Conservation (phyloP, 1,140 invertebrate genomes). For the Argopecten irradians region DNA sequence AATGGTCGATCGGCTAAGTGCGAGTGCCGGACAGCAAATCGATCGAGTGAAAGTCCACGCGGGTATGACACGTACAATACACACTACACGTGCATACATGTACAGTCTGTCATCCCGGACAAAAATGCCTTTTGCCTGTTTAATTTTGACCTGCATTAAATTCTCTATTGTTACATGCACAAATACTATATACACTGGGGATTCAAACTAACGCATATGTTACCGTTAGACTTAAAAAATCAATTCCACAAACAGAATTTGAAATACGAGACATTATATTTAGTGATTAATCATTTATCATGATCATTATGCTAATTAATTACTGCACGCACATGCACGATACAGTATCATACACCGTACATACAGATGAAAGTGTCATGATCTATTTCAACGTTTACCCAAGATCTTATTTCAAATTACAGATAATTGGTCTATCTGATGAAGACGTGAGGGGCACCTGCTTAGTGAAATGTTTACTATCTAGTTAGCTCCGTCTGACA, state of each 20-base stretch:
- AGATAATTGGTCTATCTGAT: background rate
- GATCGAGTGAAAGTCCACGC: background rate
- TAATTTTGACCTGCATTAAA: background rate
- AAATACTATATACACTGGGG: background rate
- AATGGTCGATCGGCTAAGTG: background rate
- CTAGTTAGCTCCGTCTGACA: background rate
- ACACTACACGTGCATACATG: background rate
- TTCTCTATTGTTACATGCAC: too few species aligned
- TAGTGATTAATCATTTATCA: background rate
- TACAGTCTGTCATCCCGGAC: background rate
- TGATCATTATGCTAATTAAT: constrained; percentile 1
- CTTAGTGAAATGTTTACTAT: background rate
- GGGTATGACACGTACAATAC: background rate
- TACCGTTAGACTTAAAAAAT: background rate
- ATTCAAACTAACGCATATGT: background rate
- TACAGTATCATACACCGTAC: background rate
- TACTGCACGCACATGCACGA: background rate
- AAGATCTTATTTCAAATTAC: background rate
- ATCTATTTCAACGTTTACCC: background rate
- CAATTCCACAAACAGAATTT: background rate
- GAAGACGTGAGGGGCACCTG: background rate
- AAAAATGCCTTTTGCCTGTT: too few species aligned
- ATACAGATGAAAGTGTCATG: background rate
- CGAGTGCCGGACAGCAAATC: background rate
- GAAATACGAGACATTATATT: background rate